Conservation (phyloP, 2,797 vertebrate species). For the Notamacropus eugenii region DNA sequence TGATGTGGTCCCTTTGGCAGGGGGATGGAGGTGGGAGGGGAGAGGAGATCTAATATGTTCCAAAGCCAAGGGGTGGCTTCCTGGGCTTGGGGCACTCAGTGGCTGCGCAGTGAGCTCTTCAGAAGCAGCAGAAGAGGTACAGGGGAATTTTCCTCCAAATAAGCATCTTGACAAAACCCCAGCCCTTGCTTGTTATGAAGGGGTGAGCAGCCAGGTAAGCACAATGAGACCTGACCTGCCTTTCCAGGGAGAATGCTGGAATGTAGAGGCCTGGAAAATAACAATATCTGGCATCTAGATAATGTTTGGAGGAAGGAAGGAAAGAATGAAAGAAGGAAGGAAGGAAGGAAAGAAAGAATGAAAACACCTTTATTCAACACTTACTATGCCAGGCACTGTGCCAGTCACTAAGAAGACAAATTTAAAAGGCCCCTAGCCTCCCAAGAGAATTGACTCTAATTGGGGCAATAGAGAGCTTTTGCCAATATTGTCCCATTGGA, state of each 20-base stretch:
- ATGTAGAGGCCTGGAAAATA: background rate
- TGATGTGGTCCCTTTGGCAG: conserved; percentile 59
- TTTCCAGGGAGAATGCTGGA: background rate
- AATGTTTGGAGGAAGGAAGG: background rate
- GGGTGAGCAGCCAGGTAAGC: background rate
- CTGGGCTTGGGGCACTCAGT: background rate
- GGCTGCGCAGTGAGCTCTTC: background rate
- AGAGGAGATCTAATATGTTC: conserved; percentile 57
- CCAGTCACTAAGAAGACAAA: background rate
- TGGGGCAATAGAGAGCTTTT: background rate
- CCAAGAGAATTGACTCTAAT: background rate
- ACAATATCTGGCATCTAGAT: background rate
- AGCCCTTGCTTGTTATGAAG: background rate
- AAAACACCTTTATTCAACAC: background rate
- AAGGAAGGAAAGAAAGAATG: no score
- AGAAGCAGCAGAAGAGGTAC: background rate
- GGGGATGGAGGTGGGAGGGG: conserved; percentile 62
- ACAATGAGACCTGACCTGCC: background rate
- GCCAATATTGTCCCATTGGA: background rate
- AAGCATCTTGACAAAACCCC: background rate
- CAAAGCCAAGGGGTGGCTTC: conserved; percentile 1
- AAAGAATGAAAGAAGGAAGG: background rate
- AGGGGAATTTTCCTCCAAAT: background rate
- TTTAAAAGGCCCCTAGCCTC: background rate
- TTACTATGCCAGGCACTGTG: background rate